Base-by-base conservation (phyloP, 2,888 invertebrate species). In the Apodemia hepburni region DNA sequence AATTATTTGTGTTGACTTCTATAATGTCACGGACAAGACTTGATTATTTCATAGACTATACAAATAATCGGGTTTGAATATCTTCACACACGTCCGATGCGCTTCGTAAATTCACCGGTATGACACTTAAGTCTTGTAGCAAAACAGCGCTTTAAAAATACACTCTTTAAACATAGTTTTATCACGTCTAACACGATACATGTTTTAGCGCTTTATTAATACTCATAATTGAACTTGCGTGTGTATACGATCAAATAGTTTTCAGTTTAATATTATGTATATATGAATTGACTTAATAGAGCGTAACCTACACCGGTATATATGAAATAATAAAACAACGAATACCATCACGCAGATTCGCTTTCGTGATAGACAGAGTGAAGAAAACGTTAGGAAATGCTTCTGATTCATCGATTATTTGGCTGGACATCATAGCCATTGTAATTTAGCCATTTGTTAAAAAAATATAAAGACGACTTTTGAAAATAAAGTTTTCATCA, bases 191-290 rank as follows among this genome's bases (percentile, higher is more conserved):
- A n/a, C 45, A 45, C 45, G 45, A 7, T n/a, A 45, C 7, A n/a
- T 42, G n/a, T 45, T 45, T n/a, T 6, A 45, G 45, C 45, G 45
- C 45, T 45, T 45, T 45, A 45, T 45, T 45, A 42, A 42, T 42
- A 15, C 5, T 15, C 7, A n/a, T 45, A 45, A 45, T 45, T 45
- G 45, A 45, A 45, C n/a, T 45, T 45, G 45, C 45, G 45, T 45
- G 45, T 45, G 5, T 45, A n/a, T 45, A 45, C 45, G 45, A 45
- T 45, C 45, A 45, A 45, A 45, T 45, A 45, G n/a, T 45, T 45
- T 45, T 45, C 45, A 45, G n/a, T 45, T 45, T 45, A 45, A 45
- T 45, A 45, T 45, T 45, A 45, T 45, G 45, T 45, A 45, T 45
- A 45, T n/a, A n/a, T 45, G 45, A 45, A 15, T n/a, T n/a, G n/a